A percentile compares a stretch with the other conserved stretches of the same genome.
Evolutionary conservation across 2,888 invertebrate species (phyloP).

Genomic region (Orthosia incerta): DNA sequence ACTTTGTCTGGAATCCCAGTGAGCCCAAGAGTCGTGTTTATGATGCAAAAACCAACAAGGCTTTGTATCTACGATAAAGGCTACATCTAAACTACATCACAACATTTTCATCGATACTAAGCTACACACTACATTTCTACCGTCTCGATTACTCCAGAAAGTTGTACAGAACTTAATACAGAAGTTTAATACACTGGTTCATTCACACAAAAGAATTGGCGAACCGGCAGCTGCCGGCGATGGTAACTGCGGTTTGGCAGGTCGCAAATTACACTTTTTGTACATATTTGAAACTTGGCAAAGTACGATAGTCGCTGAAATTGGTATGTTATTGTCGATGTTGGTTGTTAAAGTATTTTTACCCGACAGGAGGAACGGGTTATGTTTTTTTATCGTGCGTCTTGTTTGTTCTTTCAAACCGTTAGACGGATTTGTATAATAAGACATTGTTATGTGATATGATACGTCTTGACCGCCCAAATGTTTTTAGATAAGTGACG

Average conservation of each 20-base stretch:
- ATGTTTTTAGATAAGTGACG: too few relatives aligned
- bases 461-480: too few relatives aligned
- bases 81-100: too few relatives aligned
- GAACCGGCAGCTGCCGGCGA: constrained; percentile 57
- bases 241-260: constrained; percentile 64
- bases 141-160: constrained; percentile 58
- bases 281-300: constrained; percentile 63
- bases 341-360: constrained; percentile 31
- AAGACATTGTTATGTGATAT: too few relatives aligned
- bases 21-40: too few relatives aligned
- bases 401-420: too few relatives aligned
- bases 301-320: constrained; percentile 44
- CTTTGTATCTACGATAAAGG: too few relatives aligned
- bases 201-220: constrained; percentile 62
- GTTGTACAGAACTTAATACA: constrained; percentile 54
- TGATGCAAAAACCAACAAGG: too few relatives aligned
- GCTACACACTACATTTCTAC: constrained; percentile 8
- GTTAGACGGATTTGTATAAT: too few relatives aligned
- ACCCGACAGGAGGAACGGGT: too few relatives aligned
- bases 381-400: too few relatives aligned
- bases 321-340: constrained; percentile 54
- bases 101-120: constrained; percentile 13
- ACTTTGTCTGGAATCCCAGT: too few relatives aligned
- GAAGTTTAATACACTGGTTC: constrained; percentile 60
- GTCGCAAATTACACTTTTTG: constrained; percentile 65